Evolutionary conservation across 2,113 vertebrate genomes (phyloP).

Genomic region (Ranitomeya variabilis): DNA sequence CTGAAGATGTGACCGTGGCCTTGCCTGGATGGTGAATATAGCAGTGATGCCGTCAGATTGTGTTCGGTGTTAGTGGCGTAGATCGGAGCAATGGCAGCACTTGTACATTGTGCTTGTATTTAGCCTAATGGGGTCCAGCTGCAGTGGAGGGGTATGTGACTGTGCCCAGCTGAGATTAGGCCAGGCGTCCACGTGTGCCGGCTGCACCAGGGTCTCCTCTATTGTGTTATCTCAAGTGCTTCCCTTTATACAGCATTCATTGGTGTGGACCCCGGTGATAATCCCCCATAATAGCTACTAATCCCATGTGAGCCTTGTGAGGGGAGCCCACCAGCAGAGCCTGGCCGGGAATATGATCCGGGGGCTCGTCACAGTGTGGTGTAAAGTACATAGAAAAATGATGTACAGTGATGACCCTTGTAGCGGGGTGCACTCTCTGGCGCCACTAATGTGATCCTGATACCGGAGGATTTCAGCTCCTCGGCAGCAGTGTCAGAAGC

Average conservation of each 20-base stretch:
- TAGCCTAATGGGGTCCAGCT: background rate
- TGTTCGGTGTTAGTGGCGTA: too few species aligned
- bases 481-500: background rate
- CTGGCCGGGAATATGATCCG: slow-evolving; percentile 15
- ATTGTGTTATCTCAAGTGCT: slow-evolving; percentile 34
- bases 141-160: background rate
- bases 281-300: slow-evolving; percentile 38
- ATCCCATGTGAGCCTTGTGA: slow-evolving; percentile 8
- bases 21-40: too few species aligned
- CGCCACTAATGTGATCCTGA: background rate
- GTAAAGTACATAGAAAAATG: background rate
- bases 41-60: too few species aligned
- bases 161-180: background rate
- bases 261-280: slow-evolving; percentile 28
- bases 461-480: background rate
- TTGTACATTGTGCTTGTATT: too few species aligned
- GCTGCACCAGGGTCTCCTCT: background rate
- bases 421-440: background rate
- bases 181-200: background rate
- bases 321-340: slow-evolving; percentile 10
- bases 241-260: background rate
- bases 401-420: slow-evolving; percentile 1
- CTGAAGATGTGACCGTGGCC: too few species aligned
- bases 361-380: background rate
- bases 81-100: too few species aligned